Base-by-base conservation (phyloP, 2,888 invertebrate genomes). In the Clitarchus hookeri region DNA sequence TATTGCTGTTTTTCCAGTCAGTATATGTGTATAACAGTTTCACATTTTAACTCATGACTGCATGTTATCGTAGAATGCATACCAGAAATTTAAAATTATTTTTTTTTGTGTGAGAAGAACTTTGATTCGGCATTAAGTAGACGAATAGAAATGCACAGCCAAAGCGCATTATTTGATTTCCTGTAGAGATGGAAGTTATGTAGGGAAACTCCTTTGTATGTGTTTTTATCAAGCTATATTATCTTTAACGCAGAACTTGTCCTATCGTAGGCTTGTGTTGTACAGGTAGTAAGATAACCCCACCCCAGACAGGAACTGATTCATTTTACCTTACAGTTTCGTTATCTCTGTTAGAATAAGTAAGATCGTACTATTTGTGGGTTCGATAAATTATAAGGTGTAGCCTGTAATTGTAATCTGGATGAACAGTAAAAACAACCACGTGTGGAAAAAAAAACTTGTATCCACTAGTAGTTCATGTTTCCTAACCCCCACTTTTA, bases 291-390 rank as follows among this genome's bases (percentile, higher is more conserved):
- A 65, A 0, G 0, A 8, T 6, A 65, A 65, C 65, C 65, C 65
- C 65, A n/a, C 65, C 65, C 65, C 1, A 23, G 11, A 11, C n/a
- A n/a, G 65, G n/a, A 9, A 65, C 16, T 86, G 90, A 93, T 93
- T 87, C 93, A 98, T 97, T 94, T 97, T 89, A 97, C 97, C 93
- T 97, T 97, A 92, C 93, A 97, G 90, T 92, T 96, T 89, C 95
- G 96, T 91, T 97, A 97, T 94, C 92, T 96, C 90, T n/a, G n/a
- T n/a, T n/a, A n/a, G 36, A 36, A 36, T 36, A 1, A 36, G 36
- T 36, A 36, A 36, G 36, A 4, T 36, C 36, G 2, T 36, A 36
- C 36, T 36, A 36, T 36, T 36, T 4, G 36, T n/a, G n/a, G n/a
- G n/a, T n/a, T n/a, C n/a, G n/a, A n/a, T n/a, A n/a, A n/a, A n/a